A percentile compares a stretch with the other conserved stretches of the same genome.
Evolutionary conservation across 2,113 vertebrate species (phyloP).

Genomic region (Irena cyanogastra): DNA sequence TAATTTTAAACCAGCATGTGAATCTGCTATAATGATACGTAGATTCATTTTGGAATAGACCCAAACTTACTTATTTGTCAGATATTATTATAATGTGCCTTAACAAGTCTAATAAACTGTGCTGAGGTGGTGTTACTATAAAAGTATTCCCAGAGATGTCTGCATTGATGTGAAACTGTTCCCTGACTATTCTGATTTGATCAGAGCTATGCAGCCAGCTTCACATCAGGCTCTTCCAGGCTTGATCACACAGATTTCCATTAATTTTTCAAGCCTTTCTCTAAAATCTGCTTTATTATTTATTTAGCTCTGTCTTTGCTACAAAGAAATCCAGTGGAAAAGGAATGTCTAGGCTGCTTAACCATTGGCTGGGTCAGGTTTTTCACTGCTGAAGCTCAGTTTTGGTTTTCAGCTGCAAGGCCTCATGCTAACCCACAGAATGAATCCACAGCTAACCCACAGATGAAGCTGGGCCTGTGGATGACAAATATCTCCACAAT

Average conservation of each 20-base stretch:
- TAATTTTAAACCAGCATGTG: background rate
- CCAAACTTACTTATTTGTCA: constrained; percentile 37
- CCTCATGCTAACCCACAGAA: background rate
- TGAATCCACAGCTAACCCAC: background rate
- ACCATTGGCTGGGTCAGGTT: background rate
- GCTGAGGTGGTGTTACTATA: constrained; percentile 6
- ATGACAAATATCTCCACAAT: background rate
- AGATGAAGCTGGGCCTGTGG: background rate
- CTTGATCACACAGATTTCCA: constrained; percentile 29
- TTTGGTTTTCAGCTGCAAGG: background rate
- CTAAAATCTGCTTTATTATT: constrained; percentile 60
- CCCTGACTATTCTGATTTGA: constrained; percentile 20
- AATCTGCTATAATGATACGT: background rate
- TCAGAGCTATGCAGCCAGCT: constrained; percentile 25
- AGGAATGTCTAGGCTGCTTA: background rate
- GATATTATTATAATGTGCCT: constrained; percentile 28
- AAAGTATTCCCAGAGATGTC: constrained; percentile 5
- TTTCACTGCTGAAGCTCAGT: background rate
- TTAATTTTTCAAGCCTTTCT: constrained; percentile 68
- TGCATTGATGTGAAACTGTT: constrained; percentile 2
- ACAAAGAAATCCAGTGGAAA: constrained; percentile 9
- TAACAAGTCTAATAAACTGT: constrained; percentile 35
- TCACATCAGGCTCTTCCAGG: background rate
- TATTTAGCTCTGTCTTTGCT: constrained; percentile 46
- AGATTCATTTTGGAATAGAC: background rate